phyloP scores from a whole-genome alignment of 2,888 invertebrate genomes.

The Rotaria socialis region DNA sequence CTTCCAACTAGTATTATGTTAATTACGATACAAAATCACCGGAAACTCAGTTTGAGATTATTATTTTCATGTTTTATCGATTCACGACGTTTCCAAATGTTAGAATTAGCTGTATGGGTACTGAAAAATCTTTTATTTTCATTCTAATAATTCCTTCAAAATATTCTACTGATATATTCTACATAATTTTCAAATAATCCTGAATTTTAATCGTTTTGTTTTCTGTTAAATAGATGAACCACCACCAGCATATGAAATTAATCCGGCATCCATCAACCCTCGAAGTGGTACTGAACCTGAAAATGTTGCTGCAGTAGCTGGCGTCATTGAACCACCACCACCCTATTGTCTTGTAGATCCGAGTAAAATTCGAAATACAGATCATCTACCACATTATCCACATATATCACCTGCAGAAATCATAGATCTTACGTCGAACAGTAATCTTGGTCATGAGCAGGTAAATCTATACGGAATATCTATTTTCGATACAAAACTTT shows the following conservation, averaged over 20 bases:
- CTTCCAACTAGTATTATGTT: too few relatives aligned
- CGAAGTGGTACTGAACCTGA: background rate
- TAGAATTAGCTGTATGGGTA: too few relatives aligned
- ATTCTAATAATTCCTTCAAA: too few relatives aligned
- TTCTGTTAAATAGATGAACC: background rate
- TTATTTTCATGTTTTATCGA: too few relatives aligned
- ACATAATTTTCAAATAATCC: too few relatives aligned
- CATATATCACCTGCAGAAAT: background rate
- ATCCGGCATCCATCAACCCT: background rate
- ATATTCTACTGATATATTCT: too few relatives aligned
- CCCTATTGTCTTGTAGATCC: slow-evolving; percentile 29
- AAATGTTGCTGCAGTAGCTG: background rate
- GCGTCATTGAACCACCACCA: slow-evolving; percentile 13
- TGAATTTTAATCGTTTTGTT: background rate
- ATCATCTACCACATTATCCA: background rate
- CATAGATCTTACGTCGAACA: background rate
- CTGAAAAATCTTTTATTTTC: too few relatives aligned
- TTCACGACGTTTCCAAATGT: too few relatives aligned
- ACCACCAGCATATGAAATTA: slow-evolving; percentile 11
- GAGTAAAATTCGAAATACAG: background rate
- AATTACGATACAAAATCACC: too few relatives aligned
- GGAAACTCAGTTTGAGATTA: too few relatives aligned
- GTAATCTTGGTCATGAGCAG: background rate
- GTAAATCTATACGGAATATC: background rate
- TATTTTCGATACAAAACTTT: too few relatives aligned